Conservation (phyloP, 2,797 vertebrate genomes). For the Silurus aristotelis region DNA sequence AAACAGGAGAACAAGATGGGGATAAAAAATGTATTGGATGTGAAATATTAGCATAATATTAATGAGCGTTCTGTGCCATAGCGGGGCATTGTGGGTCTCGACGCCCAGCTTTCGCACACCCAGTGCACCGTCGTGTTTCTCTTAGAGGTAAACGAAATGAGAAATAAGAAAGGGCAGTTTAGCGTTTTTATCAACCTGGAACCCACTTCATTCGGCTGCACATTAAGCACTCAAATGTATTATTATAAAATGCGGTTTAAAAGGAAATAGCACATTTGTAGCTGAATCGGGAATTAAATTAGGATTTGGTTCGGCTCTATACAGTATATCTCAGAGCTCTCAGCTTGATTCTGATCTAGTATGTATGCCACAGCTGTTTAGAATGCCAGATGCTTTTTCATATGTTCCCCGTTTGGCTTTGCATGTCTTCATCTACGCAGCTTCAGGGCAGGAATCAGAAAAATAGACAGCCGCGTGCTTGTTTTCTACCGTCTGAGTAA, state of each 20-base stretch:
- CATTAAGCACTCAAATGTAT: conserved; percentile 12
- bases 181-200: not conserved
- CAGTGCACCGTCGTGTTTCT: conserved; percentile 65
- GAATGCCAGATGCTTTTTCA: conserved; percentile 32
- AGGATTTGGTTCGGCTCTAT: conserved; percentile 30
- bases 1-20: conserved; percentile 62
- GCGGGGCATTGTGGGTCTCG: conserved; percentile 77
- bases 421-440: conserved; percentile 4
- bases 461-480: not conserved
- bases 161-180: not conserved
- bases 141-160: conserved; percentile 5
- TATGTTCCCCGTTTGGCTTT: conserved; percentile 17
- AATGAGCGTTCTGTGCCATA: conserved; percentile 80
- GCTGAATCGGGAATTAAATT: conserved; percentile 48
- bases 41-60: conserved; percentile 83
- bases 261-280: not conserved
- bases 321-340: conserved; percentile 20
- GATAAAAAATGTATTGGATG: conserved; percentile 79
- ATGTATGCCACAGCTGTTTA: conserved; percentile 25
- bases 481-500: not conserved
- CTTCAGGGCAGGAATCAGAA: not conserved
- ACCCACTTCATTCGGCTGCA: not conserved
- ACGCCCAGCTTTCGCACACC: conserved; percentile 55
- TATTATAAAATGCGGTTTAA: conserved; percentile 1
- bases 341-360: conserved; percentile 17